Base-by-base conservation (phyloP, 1,140 invertebrate genomes). In the Drosophila cardini region DNA sequence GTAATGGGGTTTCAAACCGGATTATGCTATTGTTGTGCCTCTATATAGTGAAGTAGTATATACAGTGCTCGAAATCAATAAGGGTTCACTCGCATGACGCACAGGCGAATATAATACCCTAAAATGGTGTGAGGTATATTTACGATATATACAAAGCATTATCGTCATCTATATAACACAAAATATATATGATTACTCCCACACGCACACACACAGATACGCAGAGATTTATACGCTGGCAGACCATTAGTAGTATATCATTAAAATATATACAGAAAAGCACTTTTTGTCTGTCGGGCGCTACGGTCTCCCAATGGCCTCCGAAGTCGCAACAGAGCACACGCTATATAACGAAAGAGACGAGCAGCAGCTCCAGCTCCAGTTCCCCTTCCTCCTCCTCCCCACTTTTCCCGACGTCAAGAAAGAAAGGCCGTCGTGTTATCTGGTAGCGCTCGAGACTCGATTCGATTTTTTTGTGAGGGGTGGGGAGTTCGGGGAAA, bases 71-170 rank as follows among this genome's bases (percentile, higher is more conserved):
- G 21, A n/a, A 61, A 30, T 48, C 32, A 60, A 46, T 46, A 58
- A 18, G 15, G 34, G 18, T 52, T 9, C 69, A 68, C 42, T 18
- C 43, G 9, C 42, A 32, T 53, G 60, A 32, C 26, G 40, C 65
- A 55, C 64, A 52, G n/a, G 32, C 60, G 52, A 67, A 76, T 60
- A 61, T 67, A 77, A 64, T 63, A 68, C 48, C 78, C 60, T 50
- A 77, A 86, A 67, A 77, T 80, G 76, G 63, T 52, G 10, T 9
- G 43, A 38, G 57, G 18, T 42, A 34, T n/a, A 58, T 63, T 58
- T 52, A 64, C 26, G 40, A 50, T 69, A 63, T 62, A 42, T 62
- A 42, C 10, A n/a, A 30, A 30, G 36, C 42, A 80, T 72, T 45
- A 45, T 50, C 26, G 40, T 11, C 13, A 30, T 58, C 21, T 16